Evolutionary conservation across 2,888 invertebrate genomes (phyloP).

Genomic region (Cheilosia variabilis): DNA sequence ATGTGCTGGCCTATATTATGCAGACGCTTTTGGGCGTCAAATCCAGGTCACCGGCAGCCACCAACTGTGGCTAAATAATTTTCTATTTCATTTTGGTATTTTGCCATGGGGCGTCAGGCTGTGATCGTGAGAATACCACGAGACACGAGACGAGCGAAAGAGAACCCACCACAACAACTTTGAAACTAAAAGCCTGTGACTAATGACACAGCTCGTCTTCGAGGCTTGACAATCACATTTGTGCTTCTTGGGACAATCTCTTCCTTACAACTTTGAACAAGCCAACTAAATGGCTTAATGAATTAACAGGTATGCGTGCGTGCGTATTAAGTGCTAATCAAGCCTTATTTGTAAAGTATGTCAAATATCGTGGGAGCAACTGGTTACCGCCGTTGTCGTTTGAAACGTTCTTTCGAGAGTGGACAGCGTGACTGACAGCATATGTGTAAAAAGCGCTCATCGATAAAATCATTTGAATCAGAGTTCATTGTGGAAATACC

Average conservation of each 20-base stretch:
- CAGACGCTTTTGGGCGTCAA: slow-evolving; percentile 57
- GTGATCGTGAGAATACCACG: slow-evolving; percentile 36
- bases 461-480: background rate
- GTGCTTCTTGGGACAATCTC: background rate
- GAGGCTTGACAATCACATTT: background rate
- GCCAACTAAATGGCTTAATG: slow-evolving; percentile 4
- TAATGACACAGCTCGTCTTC: slow-evolving; percentile 42
- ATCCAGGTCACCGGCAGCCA: slow-evolving; percentile 49
- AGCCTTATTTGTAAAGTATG: slow-evolving; percentile 34
- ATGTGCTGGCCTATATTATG: slow-evolving; percentile 24
- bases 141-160: background rate
- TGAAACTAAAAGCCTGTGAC: slow-evolving; percentile 61
- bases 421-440: background rate
- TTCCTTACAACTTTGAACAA: background rate
- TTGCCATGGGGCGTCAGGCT: slow-evolving; percentile 18
- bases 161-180: background rate
- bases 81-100: slow-evolving; percentile 38
- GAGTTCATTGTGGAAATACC: background rate
- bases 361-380: slow-evolving; percentile 49
- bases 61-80: slow-evolving; percentile 50
- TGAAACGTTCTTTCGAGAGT: background rate
- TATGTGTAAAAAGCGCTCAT: background rate
- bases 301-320: background rate
- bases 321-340: slow-evolving; percentile 4
- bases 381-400: background rate